Conservation (phyloP, 2,113 vertebrate species). For the Formicarius rufipectus region DNA sequence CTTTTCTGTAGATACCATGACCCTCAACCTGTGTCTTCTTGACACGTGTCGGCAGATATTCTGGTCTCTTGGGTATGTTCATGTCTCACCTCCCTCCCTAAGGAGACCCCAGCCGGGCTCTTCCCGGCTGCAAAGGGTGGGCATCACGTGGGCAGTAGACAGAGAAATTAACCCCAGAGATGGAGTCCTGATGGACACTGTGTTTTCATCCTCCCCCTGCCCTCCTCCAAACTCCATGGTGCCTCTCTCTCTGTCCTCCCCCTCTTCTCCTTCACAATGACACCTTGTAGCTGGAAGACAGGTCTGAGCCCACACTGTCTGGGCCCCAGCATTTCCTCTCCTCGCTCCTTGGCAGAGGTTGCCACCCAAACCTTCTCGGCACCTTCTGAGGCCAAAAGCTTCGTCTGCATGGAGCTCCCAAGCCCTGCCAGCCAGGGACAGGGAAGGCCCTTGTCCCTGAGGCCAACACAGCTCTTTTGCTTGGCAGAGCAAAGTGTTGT, state of each 20-base stretch:
- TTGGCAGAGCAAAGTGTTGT: constrained; percentile 34
- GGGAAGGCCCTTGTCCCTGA: constrained; percentile 59
- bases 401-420: neutral
- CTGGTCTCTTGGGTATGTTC: neutral
- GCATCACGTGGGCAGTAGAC: fast-evolving
- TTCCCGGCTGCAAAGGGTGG: neutral
- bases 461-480: constrained; percentile 54
- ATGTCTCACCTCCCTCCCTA: neutral
- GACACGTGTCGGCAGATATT: neutral
- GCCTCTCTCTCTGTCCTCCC: neutral
- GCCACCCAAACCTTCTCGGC: constrained; percentile 9
- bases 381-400: constrained; percentile 47
- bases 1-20: fast-evolving
- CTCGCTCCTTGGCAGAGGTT: constrained; percentile 24
- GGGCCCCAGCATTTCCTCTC: constrained; percentile 1
- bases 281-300: constrained; percentile 45
- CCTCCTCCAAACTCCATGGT: neutral
- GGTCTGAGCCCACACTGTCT: constrained; percentile 1
- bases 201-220: neutral
- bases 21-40: neutral
- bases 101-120: neutral
- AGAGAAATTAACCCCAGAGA: neutral
- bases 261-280: neutral
- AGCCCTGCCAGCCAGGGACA: constrained; percentile 53
- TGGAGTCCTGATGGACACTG: neutral